Evolutionary conservation across 1,140 invertebrate species (phyloP).

Genomic region (Camponotus pennsylvanicus): DNA sequence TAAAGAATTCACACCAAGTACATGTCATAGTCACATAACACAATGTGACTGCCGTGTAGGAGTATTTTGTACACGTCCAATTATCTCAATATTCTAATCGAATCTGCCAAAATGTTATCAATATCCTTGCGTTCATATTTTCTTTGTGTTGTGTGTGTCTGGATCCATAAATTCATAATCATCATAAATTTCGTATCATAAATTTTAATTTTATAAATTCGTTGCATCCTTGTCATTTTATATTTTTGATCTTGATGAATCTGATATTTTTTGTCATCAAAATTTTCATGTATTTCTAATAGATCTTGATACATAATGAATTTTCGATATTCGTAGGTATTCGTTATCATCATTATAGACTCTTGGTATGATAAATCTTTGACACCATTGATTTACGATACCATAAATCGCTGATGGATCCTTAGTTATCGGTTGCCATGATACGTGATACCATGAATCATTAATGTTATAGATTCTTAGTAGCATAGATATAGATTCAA

Average conservation of each 20-base stretch:
- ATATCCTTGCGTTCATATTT: conserved; percentile 27
- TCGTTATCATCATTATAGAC: background rate
- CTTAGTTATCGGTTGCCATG: background rate
- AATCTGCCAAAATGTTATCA: conserved; percentile 58
- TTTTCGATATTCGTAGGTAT: background rate
- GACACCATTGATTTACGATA: conserved; percentile 8
- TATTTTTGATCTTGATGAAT: background rate
- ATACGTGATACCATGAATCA: background rate
- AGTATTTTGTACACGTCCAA: conserved; percentile 32
- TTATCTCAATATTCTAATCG: conserved; percentile 64
- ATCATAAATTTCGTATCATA: no score
- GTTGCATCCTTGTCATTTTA: background rate
- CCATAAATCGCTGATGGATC: background rate
- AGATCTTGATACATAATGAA: background rate
- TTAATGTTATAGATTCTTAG: background rate
- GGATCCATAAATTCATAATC: background rate
- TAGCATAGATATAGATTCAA: conserved; percentile 13
- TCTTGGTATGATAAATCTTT: conserved; percentile 16
- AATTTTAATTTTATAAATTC: background rate
- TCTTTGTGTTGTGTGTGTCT: background rate
- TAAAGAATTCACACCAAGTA: conserved; percentile 58
- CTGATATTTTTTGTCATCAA: background rate
- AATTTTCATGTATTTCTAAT: background rate
- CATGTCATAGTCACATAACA: conserved; percentile 66
- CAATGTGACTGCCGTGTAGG: conserved; percentile 42